Conservation (phyloP, 2,113 vertebrate genomes). For the Sarotherodon lohbergeri region DNA sequence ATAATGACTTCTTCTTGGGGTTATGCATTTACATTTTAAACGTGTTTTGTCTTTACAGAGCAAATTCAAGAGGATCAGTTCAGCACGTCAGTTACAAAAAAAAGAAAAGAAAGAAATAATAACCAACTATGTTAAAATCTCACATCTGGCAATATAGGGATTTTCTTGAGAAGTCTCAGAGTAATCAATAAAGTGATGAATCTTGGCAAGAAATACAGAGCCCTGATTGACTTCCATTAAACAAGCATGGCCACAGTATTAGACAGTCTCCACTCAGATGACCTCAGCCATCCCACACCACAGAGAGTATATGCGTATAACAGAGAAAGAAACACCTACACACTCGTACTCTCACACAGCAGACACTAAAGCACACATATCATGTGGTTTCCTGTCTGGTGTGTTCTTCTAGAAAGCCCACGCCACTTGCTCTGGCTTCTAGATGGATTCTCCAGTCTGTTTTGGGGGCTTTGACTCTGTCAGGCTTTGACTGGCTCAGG, state of each 20-base stretch:
- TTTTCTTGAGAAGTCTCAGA: constrained; percentile 4
- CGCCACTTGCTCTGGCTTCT: constrained; percentile 40
- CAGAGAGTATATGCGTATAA: constrained; percentile 52
- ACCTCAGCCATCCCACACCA: constrained; percentile 57
- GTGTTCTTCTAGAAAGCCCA: constrained; percentile 59
- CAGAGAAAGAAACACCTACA: constrained; percentile 60
- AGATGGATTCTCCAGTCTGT: constrained; percentile 69
- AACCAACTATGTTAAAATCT: not conserved
- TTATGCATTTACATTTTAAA: not conserved
- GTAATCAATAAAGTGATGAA: constrained; percentile 37
- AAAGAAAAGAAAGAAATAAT: not conserved
- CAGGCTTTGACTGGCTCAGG: constrained; percentile 25
- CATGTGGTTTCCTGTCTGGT: constrained; percentile 71
- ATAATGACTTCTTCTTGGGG: not conserved
- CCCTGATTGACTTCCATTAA: constrained; percentile 29
- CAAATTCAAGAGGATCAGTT: not conserved
- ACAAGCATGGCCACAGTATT: constrained; percentile 13
- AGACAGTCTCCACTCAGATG: constrained; percentile 53
- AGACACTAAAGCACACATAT: constrained; percentile 59
- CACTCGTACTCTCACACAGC: constrained; percentile 19
- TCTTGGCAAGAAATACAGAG: not conserved
- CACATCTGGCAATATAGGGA: constrained; percentile 21
- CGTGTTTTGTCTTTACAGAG: not conserved
- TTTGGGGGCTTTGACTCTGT: constrained; percentile 42
- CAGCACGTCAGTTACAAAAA: not conserved